Evolutionary conservation across 2,888 invertebrate genomes (phyloP).

Genomic region (Amblyjoppa fuscipennis): DNA sequence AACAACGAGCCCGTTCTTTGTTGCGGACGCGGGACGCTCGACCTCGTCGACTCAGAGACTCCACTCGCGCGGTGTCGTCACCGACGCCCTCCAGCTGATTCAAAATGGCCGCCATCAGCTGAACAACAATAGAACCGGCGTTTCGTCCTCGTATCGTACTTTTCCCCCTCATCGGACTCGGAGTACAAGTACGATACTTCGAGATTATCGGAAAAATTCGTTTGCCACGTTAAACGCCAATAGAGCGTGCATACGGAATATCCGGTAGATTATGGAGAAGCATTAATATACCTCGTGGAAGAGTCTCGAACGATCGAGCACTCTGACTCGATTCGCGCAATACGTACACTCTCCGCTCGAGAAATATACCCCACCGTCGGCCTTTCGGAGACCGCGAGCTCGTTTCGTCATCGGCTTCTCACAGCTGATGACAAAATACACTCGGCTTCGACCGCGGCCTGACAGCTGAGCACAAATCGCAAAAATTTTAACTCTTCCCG

Average conservation of each 20-base stretch:
- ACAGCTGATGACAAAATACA: slow-evolving; percentile 69
- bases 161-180: slow-evolving; percentile 25
- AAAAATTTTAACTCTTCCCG: not conserved
- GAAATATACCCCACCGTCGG: slow-evolving; percentile 15
- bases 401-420: slow-evolving; percentile 65
- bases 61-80: slow-evolving; percentile 70
- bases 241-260: slow-evolving; percentile 26
- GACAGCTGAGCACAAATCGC: slow-evolving; percentile 60
- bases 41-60: slow-evolving; percentile 44
- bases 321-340: slow-evolving; percentile 39
- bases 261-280: slow-evolving; percentile 37
- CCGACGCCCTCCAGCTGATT: slow-evolving; percentile 72
- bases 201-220: not conserved
- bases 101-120: slow-evolving; percentile 70
- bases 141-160: slow-evolving; percentile 30
- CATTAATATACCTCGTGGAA: slow-evolving; percentile 24
- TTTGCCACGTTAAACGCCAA: slow-evolving; percentile 23
- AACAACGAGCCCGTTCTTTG: slow-evolving; percentile 54
- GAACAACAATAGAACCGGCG: slow-evolving; percentile 63
- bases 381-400: slow-evolving; percentile 33
- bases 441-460: slow-evolving; percentile 49
- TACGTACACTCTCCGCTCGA: slow-evolving; percentile 8
- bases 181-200: slow-evolving; percentile 6
- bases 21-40: slow-evolving; percentile 40
- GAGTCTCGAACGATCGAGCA: slow-evolving; percentile 50